phyloP scores from a whole-genome alignment of 2,797 vertebrate species.

The Anguilla marmorata region DNA sequence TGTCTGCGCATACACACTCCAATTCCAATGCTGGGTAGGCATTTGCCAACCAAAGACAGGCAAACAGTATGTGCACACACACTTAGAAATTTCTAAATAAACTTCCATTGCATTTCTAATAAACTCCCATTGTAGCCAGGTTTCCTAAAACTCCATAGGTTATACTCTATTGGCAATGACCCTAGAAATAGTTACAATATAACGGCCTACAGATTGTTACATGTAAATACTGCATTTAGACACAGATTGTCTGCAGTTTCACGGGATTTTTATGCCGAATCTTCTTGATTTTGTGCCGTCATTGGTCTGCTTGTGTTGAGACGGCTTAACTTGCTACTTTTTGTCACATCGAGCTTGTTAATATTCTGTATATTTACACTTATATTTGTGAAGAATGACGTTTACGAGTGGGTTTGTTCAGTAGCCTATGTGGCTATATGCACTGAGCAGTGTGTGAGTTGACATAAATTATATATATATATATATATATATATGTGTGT shows the following conservation, averaged over 20 bases:
- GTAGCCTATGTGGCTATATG: no score
- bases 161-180: conserved; percentile 41
- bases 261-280: conserved; percentile 41
- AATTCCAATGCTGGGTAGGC: not conserved
- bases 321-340: not conserved
- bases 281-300: not conserved
- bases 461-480: no score
- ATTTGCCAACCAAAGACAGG: not conserved
- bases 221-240: conserved; percentile 55
- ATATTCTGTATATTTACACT: not conserved
- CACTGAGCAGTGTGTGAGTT: no score
- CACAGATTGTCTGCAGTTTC: conserved; percentile 53
- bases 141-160: conserved; percentile 46
- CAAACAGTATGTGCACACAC: not conserved
- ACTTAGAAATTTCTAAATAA: conserved; percentile 34
- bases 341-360: not conserved
- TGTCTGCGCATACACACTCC: not conserved
- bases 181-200: conserved; percentile 43
- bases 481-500: no score
- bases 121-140: conserved; percentile 54
- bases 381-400: no score
- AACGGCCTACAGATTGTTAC: conserved; percentile 40
- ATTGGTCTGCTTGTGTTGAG: not conserved
- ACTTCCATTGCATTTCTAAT: conserved; percentile 48
- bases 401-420: no score